A percentile compares a stretch with the other conserved stretches of the same genome.
These are phyloP conservation scores for Dioctria linearis DNA, from an alignment of 2,888 invertebrate genomes.

Conservation along the genomic window DNA sequence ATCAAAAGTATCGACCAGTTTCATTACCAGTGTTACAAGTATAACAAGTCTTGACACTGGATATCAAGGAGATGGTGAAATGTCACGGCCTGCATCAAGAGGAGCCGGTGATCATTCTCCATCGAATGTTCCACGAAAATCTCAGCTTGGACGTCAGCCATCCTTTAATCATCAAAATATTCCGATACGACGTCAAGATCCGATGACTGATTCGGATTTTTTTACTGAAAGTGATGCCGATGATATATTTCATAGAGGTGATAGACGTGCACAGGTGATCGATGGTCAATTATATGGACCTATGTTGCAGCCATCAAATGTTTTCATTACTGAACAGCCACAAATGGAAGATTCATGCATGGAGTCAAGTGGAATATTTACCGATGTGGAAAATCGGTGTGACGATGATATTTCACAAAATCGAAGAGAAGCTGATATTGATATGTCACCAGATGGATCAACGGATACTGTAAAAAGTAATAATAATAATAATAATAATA, in stretches of 20 bases:
- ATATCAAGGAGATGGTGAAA: conserved; percentile 93
- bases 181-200: conserved; percentile 81
- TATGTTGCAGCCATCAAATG: conserved; percentile 70
- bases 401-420: conserved; percentile 74
- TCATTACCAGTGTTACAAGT: conserved; percentile 90
- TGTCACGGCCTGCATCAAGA: conserved; percentile 88
- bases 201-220: conserved; percentile 93
- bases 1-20: conserved; percentile 81
- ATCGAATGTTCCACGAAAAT: conserved; percentile 72
- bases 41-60: conserved; percentile 94
- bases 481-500: conserved; percentile 73
- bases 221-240: conserved; percentile 93
- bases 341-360: conserved; percentile 83
- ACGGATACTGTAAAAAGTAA: conserved; percentile 73
- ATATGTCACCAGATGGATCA: conserved; percentile 78
- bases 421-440: conserved; percentile 68
- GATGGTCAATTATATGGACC: conserved; percentile 90
- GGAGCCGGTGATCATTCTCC: conserved; percentile 83
- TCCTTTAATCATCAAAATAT: conserved; percentile 73
- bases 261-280: conserved; percentile 86
- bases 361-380: conserved; percentile 92
- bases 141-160: conserved; percentile 70
- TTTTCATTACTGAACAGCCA: conserved; percentile 73
- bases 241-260: conserved; percentile 78
- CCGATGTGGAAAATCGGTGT: conserved; percentile 85